phyloP scores from a whole-genome alignment of 2,113 vertebrate genomes.

The Oryzias javanicus region DNA sequence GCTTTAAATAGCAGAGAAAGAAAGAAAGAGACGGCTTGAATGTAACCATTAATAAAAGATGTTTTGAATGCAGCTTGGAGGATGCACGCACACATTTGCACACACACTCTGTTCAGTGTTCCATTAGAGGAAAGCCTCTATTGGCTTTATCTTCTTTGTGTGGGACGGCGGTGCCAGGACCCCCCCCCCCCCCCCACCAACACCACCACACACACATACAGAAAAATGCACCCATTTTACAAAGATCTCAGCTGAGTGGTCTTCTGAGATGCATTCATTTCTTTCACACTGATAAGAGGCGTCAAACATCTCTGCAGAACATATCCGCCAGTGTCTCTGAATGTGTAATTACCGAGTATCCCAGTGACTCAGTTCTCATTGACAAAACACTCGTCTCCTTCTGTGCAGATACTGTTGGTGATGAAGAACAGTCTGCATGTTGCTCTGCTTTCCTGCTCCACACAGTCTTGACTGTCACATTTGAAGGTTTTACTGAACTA shows the following conservation, averaged over 20 bases:
- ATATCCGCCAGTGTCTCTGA: conserved; percentile 3
- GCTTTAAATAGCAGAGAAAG: conserved; percentile 52
- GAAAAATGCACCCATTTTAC: conserved; percentile 13
- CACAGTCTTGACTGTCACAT: conserved; percentile 6
- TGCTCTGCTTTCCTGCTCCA: neutral
- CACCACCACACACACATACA: conserved; percentile 21
- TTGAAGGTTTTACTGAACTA: conserved; percentile 5
- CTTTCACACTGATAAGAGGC: conserved; percentile 29
- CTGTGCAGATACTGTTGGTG: conserved; percentile 23
- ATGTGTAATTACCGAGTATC: conserved; percentile 12
- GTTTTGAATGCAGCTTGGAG: conserved; percentile 53
- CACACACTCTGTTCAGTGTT: conserved; percentile 29
- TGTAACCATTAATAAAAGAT: conserved; percentile 61
- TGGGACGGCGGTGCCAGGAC: conserved; percentile 40
- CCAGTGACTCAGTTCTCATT: conserved; percentile 1
- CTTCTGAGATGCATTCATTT: conserved; percentile 14
- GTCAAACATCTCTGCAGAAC: conserved; percentile 35
- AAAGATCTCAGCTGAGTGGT: conserved; percentile 1
- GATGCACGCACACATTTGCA: conserved; percentile 13
- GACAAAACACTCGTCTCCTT: conserved; percentile 36
- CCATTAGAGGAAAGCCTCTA: conserved; percentile 67
- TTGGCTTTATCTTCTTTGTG: conserved; percentile 65
- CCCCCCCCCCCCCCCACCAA: conserved; percentile 12
- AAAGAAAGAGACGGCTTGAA: conserved; percentile 25
- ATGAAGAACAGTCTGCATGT: conserved; percentile 30